Evolutionary conservation across 2,888 invertebrate genomes (phyloP), one percentile per base, ranked within the genome.

Genomic region (Drosophila maculinotata): DNA sequence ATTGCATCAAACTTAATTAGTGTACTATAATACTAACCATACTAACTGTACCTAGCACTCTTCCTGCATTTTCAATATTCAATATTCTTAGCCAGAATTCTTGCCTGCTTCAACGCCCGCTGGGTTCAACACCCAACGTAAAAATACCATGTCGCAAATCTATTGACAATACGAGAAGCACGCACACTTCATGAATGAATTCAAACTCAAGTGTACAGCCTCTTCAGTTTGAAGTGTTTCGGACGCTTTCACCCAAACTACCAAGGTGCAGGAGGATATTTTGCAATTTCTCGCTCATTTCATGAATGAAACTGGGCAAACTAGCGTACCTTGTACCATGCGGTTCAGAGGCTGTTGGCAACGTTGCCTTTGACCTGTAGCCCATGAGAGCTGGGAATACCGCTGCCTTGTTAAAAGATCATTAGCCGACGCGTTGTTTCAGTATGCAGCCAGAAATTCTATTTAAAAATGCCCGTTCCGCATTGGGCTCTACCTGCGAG

Each of bases 371-470:
- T 58, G 63, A 59, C 69, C 74, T 49, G 48, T 10, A 39, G 25
- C 14, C 33, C 57, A 31, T 54, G 58, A 65, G 64, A 78, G 69
- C 68, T 84, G 74, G 76, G 81, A 80, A 75, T 81, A 77, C 84
- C 72, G 59, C 58, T 73, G 75, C 58, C 89, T 89, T 90, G 90
- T 91, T 91, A 91, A 86, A 91, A 89, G 76, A 88, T 91, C 90
- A 91, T 91, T 91, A 90, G 87, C 76, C 76, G 45, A 58, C 58
- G 48, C 59, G 51, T 64, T 74, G 74, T 67, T 74, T 49, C 66
- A 66, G 59, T 25, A 58, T 69, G 63, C 44, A 51, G 33, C 20
- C 10, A 36, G 54, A 73, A 74, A 69, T 80, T 85, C 88, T 59
- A 62, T 78, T 69, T 79, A 84, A 80, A 73, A 69, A 64, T 63